These are phyloP conservation scores for Spheniscus mendiculus DNA, from an alignment of 2,113 vertebrate genomes.

Conservation along the genomic window DNA sequence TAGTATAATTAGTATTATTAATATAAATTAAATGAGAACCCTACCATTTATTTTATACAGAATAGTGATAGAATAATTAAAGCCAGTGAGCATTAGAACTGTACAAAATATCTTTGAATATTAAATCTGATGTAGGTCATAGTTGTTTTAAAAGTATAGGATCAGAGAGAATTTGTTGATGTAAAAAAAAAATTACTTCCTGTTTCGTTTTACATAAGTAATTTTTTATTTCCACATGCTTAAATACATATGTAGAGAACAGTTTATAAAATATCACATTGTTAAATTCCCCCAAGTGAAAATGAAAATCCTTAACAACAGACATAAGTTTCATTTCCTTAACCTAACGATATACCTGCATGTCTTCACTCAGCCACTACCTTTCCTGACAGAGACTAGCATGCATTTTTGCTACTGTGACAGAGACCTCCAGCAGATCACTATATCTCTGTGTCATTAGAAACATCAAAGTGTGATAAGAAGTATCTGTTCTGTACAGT, in stretches of 20 bases:
- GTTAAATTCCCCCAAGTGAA: background rate
- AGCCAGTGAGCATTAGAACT: background rate
- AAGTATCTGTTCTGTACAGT: background rate
- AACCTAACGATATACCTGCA: background rate
- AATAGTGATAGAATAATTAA: background rate
- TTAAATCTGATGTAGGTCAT: background rate
- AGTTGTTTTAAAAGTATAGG: background rate
- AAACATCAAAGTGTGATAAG: background rate
- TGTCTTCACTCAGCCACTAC: background rate
- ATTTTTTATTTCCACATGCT: background rate
- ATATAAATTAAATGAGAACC: conserved; percentile 16
- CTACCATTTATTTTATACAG: conserved; percentile 1
- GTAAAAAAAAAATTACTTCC: background rate
- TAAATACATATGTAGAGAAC: background rate
- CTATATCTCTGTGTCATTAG: background rate
- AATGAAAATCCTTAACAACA: background rate
- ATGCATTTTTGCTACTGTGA: background rate
- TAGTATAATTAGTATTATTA: conserved; percentile 14
- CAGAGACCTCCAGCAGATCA: background rate
- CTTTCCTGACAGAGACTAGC: background rate
- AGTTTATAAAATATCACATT: background rate
- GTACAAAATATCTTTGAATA: background rate
- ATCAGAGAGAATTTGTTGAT: background rate
- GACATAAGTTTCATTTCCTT: background rate
- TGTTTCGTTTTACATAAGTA: background rate